Evolutionary conservation across 2,888 invertebrate species (phyloP).

Genomic region (Xylota sylvarum): DNA sequence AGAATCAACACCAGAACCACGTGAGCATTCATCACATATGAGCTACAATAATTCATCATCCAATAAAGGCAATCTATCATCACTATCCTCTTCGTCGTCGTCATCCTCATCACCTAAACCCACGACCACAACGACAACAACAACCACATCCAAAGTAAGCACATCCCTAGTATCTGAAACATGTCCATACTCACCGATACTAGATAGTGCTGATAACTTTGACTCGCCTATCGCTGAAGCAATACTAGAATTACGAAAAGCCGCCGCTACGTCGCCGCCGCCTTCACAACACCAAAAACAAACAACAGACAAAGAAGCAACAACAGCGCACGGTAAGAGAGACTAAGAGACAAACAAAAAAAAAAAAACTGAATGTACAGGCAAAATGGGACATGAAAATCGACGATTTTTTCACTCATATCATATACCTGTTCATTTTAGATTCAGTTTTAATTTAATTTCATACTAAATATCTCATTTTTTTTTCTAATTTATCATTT

Average conservation of each 20-base stretch:
- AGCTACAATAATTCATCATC: conserved; percentile 34
- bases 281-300: conserved; percentile 65
- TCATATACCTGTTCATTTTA: conserved; percentile 12
- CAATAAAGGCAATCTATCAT: conserved; percentile 38
- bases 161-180: conserved; percentile 36
- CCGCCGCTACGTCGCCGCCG: conserved; percentile 32
- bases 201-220: conserved; percentile 74
- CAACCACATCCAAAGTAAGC: conserved; percentile 34
- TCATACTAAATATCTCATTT: conserved; percentile 32
- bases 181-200: conserved; percentile 67
- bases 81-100: conserved; percentile 16
- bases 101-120: conserved; percentile 30
- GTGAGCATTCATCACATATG: conserved; percentile 43
- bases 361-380: conserved; percentile 23
- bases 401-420: not conserved
- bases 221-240: conserved; percentile 70
- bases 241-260: conserved; percentile 60
- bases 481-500: conserved; percentile 45
- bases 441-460: conserved; percentile 43
- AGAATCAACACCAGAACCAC: conserved; percentile 79
- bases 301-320: conserved; percentile 55
- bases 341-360: conserved; percentile 50
- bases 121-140: conserved; percentile 19
- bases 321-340: conserved; percentile 72
- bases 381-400: conserved; percentile 17